Evolutionary conservation across 2,797 vertebrate genomes (phyloP).

Genomic region (Chaenodraco wilsoni): DNA sequence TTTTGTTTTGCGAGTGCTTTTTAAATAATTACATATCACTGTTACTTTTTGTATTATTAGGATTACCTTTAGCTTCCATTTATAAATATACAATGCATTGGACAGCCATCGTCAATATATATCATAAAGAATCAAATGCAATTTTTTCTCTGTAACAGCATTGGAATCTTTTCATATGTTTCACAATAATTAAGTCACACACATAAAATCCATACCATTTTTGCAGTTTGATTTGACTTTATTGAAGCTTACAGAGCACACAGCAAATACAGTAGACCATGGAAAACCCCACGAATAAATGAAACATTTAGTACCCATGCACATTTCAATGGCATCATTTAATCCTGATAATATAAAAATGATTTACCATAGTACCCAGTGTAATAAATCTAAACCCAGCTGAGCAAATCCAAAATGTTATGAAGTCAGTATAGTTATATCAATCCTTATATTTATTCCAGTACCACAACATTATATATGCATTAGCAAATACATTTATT

Average conservation of each 20-base stretch:
- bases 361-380: slow-evolving; percentile 36
- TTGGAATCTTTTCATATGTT: not conserved
- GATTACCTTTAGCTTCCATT: not conserved
- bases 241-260: slow-evolving; percentile 60
- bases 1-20: no score
- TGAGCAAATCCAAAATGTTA: slow-evolving; percentile 8
- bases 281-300: slow-evolving; percentile 37
- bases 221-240: slow-evolving; percentile 52
- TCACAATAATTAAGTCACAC: not conserved
- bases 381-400: slow-evolving; percentile 33
- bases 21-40: no score
- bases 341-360: not conserved
- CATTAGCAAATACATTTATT: slow-evolving; percentile 59
- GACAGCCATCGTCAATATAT: not conserved
- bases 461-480: slow-evolving; percentile 30
- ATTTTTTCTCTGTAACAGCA: not conserved
- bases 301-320: slow-evolving; percentile 34
- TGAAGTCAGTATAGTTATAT: slow-evolving; percentile 12
- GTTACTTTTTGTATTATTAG: no score
- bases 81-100: not conserved
- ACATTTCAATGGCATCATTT: slow-evolving; percentile 31
- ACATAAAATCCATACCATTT: not conserved
- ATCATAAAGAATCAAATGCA: not conserved
- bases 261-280: slow-evolving; percentile 19
- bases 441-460: slow-evolving; percentile 26